Evolutionary conservation across 2,888 invertebrate genomes (phyloP), one percentile per base, ranked within the genome.

Genomic region (Drosophila nigricruria): DNA sequence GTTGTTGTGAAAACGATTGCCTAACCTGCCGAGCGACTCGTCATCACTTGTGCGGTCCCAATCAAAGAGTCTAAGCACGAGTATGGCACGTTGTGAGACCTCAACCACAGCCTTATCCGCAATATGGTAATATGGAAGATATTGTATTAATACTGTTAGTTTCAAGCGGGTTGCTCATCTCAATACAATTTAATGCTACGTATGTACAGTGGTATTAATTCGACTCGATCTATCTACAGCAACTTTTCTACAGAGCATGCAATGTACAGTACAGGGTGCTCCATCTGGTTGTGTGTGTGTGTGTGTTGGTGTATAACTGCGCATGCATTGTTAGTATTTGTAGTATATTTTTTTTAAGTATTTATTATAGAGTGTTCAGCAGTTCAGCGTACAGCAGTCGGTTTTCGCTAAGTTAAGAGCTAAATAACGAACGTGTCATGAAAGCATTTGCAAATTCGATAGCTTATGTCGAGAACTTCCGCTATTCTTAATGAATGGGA

Each of bases 21-120:
- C 95, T 93, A 94, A 97, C 97, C 97, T 97, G 95, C 98, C 98
- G 90, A 98, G 95, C 90, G 96, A 95, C 94, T 98, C 98, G 94
- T 98, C 98, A 92, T 96, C 95, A 92, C 96, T 96, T 87, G 97
- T 96, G 91, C 96, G 96, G 94, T 98, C 98, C 95, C 97, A 97
- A 95, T 98, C 98, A 95, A 95, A 97, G 90, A 98, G 95, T 92
- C 94, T 94, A 92, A 97, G 94, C 91, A 93, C 93, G 91, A 96
- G 93, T 88, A 94, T 93, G 82, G 93, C 93, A 80, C 93, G 93
- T 79, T 93, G 93, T 72, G 93, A 91, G 79, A 93, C 93, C 92
- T 95, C 95, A 94, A 95, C 94, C 93, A 94, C 92, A 92, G 94
- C 94, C 95, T 95, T 93, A 64, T 81, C 78, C 81, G 64, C 50